Evolutionary conservation across 2,888 invertebrate genomes (phyloP).

Genomic region (Dicycla oo): DNA sequence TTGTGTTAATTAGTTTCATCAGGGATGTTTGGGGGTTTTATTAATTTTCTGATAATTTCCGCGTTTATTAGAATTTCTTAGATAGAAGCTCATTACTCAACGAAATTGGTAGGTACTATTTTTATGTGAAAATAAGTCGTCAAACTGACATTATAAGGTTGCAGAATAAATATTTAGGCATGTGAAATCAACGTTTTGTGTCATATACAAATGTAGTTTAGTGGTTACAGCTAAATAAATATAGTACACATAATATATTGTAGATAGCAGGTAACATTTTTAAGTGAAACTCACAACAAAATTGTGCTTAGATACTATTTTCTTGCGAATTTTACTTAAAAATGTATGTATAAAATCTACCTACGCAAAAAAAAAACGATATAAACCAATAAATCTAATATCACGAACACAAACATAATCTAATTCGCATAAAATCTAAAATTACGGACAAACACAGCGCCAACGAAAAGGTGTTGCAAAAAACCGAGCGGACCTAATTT

Average conservation of each 20-base stretch:
- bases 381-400: conserved; percentile 19
- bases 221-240: background rate
- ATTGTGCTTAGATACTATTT: background rate
- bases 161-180: background rate
- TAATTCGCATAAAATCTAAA: conserved; percentile 29
- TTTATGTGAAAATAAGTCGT: background rate
- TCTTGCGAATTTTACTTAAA: background rate
- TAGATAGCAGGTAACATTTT: no score
- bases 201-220: no score
- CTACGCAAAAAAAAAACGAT: background rate
- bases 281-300: no score
- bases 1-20: conserved; percentile 52
- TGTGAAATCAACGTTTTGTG: background rate
- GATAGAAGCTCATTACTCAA: background rate
- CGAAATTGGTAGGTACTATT: background rate
- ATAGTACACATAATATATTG: no score
- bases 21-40: conserved; percentile 17
- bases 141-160: background rate
- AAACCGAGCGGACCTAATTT: conserved; percentile 60
- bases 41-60: background rate
- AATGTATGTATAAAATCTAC: background rate
- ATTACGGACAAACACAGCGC: conserved; percentile 35
- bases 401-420: conserved; percentile 12
- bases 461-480: conserved; percentile 55
- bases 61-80: background rate